Evolutionary conservation across 1,140 invertebrate species (phyloP), one percentile per base, ranked within the genome.

Genomic region (Drosophila parvula): DNA sequence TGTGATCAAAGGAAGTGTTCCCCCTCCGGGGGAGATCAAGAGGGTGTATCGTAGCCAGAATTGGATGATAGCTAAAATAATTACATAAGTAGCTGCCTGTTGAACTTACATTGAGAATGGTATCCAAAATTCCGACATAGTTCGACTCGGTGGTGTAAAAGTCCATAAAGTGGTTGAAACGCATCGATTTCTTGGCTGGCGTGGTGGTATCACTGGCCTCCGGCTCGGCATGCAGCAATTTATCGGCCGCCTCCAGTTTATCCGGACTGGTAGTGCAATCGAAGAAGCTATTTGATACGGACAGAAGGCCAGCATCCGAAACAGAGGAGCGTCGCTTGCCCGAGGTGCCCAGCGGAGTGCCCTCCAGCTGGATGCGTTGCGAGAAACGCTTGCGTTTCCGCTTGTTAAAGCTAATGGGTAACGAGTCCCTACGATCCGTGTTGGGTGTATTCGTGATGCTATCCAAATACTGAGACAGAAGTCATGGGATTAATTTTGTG

Each of bases 101-200:
- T 12, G 2, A 16, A 50, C 83, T 41, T 68, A 98, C 97, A 90
- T 95, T 96, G 83, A 98, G 94, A 67, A 99, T 98, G 44, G 97
- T 99, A 79, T 97, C 95, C 63, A 99, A 94, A 85, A 99, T 98
- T 53, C 95, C 95, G 47, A 99, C 97, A 94, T 99, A 99, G 94
- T 99, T 99, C 36, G 95, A 96, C 93, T 99, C 98, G 9, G 98
- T 99, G 92, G 99, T 97, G 34, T 98, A 94, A 50, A 99, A 93
- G 93, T 99, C 98, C 91, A 97, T 94, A 83, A 98, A 98, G 41
- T 97, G 96, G 92, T 96, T 95, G 80, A 96, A 95, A 30, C 96
- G 93, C 38, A 95, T 94, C 6, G 96, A 95, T 62, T 95, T 93
- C 79, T 94, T 94, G 76, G 94, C 94, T 48, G 93, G 92, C 34